Base-by-base conservation (phyloP, 2,797 vertebrate species). In the Squalus acanthias region DNA sequence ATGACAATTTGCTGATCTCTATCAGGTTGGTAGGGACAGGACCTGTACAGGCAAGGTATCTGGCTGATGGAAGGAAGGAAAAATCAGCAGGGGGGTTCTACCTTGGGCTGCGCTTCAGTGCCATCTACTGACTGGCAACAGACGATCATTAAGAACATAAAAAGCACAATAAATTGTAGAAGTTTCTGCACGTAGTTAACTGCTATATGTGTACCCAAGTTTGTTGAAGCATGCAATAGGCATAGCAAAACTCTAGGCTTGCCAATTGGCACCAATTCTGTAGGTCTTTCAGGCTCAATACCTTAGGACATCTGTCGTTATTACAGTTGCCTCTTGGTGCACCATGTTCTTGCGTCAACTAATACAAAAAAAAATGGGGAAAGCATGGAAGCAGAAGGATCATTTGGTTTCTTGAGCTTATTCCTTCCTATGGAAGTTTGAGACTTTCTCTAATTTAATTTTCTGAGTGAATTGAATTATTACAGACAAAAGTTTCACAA, bases 121-220 rank as follows among this genome's bases (percentile, higher is more conserved):
- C 94, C 94, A 95, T 74, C 94, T 95, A 72, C 94, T 95, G 94
- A 95, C 67, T 95, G 94, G 69, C 94, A 95, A 33, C 69, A 95
- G 46, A 95, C 20, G 22, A 46, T 95, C 46, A 33, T 95, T 74
- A 95, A 76, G 46, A 76, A 29, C 46, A 29, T 53, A 95, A 95
- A 69, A 57, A 95, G 24, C 46, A 33, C 12, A 95, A 93, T 93
- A 93, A 95, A 76, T 33, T 74, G 29, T 53, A 72, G 63, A 22
- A 57, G 50, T 60, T 95, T 95, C 50, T 9, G 70, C 69, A 95
- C 50, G 22, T 9, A 39, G 65, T n/a, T 57, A n/a, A 33, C 53
- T 53, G 26, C 76, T 76, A n/a, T 10, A 33, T 7, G 26, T 57
- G 4, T 70, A 95, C 29, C 70, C 46, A 33, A 50, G 92, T 46